Conservation (phyloP, 2,797 vertebrate species). For the Cryptoblepharus egeriae region DNA sequence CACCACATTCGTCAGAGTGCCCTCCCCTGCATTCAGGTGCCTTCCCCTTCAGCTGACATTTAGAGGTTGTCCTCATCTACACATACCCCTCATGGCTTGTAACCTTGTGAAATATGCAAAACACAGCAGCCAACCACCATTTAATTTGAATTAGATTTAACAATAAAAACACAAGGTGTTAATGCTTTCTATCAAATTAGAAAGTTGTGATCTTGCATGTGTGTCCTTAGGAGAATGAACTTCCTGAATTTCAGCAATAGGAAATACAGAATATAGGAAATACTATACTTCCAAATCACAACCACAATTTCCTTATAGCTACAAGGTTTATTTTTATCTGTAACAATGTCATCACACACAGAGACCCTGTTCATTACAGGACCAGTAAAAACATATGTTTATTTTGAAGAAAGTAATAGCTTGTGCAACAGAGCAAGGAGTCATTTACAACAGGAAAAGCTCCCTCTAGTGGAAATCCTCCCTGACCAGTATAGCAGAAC, state of each 20-base stretch:
- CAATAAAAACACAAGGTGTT: not conserved
- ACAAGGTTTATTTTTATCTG: not conserved
- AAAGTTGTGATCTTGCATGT: not conserved
- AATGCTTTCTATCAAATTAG: not conserved
- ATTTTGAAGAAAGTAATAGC: not conserved
- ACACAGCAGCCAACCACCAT: not conserved
- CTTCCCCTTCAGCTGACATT: no score
- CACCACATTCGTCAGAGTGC: no score
- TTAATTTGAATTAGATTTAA: not conserved
- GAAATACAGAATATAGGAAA: no score
- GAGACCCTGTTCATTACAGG: not conserved
- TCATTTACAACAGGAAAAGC: slow-evolving; percentile 15
- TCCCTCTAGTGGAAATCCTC: slow-evolving; percentile 27
- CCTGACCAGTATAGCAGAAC: slow-evolving; percentile 1
- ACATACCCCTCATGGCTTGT: no score
- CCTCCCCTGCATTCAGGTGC: no score
- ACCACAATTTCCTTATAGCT: not conserved
- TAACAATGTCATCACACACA: not conserved
- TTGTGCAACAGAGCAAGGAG: not conserved
- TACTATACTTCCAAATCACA: not conserved
- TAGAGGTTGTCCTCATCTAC: no score
- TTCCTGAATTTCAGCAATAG: not conserved
- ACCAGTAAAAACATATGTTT: slow-evolving; percentile 1
- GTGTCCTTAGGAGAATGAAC: not conserved
- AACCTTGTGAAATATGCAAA: not conserved